Percentiles rank a stretch among this genome's conserved stretches.
These are phyloP conservation scores for Tupaia chinensis DNA, from an alignment of 2,113 vertebrate genomes.

Conservation along the genomic window DNA sequence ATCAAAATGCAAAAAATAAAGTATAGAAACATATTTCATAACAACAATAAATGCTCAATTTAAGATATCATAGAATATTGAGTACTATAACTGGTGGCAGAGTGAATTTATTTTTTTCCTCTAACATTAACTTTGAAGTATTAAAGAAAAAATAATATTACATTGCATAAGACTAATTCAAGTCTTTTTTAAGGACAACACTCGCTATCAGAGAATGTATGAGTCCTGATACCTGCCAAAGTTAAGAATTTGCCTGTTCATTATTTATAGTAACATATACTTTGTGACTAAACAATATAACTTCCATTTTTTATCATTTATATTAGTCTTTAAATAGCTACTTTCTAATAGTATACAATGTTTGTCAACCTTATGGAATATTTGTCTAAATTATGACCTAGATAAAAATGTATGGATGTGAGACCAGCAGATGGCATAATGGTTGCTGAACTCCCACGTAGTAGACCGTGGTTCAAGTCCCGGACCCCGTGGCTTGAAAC, in stretches of 20 bases:
- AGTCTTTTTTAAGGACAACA: background rate
- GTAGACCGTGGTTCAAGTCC: no score
- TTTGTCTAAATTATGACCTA: background rate
- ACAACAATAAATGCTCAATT: background rate
- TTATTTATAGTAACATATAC: background rate
- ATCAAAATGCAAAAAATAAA: slow-evolving; percentile 8
- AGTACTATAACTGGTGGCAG: background rate
- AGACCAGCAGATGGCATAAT: background rate
- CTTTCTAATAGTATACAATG: background rate
- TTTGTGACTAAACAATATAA: background rate
- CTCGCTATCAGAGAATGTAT: background rate
- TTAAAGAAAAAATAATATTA: slow-evolving; percentile 36
- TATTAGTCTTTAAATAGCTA: background rate
- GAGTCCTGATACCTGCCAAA: background rate
- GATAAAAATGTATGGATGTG: background rate
- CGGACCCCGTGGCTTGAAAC: no score
- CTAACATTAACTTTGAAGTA: background rate
- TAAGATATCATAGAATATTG: background rate
- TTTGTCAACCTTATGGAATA: background rate
- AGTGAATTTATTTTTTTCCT: background rate
- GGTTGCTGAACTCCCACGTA: no score
- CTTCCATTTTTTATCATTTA: slow-evolving; percentile 25
- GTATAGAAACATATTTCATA: background rate
- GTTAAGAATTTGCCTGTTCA: background rate
- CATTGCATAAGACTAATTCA: background rate